phyloP scores from a whole-genome alignment of 2,888 invertebrate species.

The Chymomyza caudatula region DNA sequence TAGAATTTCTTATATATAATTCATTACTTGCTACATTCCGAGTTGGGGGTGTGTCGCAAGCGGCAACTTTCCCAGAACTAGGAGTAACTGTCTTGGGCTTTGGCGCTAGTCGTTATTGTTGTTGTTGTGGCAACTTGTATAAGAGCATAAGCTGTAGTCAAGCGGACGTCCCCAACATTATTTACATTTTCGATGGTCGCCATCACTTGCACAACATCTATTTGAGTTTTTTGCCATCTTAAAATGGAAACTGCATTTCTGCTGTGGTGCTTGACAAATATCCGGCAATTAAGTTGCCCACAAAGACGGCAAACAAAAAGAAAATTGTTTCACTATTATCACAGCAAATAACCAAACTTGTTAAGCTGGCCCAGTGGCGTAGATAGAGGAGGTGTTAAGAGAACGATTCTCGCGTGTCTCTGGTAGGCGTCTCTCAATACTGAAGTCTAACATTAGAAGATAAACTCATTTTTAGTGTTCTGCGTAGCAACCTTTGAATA shows the following conservation, averaged over 20 bases:
- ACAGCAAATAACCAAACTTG: conserved; percentile 21
- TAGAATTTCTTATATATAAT: conserved; percentile 65
- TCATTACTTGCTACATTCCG: conserved; percentile 67
- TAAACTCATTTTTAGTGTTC: too few species aligned
- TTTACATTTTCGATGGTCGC: conserved; percentile 66
- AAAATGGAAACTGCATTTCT: background rate
- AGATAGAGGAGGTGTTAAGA: too few species aligned
- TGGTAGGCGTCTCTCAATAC: too few species aligned
- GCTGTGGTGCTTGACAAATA: background rate
- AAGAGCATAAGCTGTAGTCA: conserved; percentile 1
- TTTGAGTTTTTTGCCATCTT: conserved; percentile 9
- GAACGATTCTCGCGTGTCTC: too few species aligned
- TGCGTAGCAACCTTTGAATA: too few species aligned
- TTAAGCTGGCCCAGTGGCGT: background rate
- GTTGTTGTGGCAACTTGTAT: background rate
- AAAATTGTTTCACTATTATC: conserved; percentile 62
- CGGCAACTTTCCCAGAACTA: too few species aligned
- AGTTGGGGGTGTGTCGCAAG: conserved; percentile 38
- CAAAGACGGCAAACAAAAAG: conserved; percentile 54
- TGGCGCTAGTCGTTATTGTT: background rate
- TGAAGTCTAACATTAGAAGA: too few species aligned
- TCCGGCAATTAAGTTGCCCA: conserved; percentile 57
- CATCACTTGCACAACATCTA: conserved; percentile 38
- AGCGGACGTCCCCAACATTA: conserved; percentile 23
- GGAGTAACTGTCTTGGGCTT: conserved; percentile 5